A percentile compares a stretch with the other conserved stretches of the same genome.
Evolutionary conservation across 1,140 invertebrate genomes (phyloP).

Genomic region (Papilio polytes): DNA sequence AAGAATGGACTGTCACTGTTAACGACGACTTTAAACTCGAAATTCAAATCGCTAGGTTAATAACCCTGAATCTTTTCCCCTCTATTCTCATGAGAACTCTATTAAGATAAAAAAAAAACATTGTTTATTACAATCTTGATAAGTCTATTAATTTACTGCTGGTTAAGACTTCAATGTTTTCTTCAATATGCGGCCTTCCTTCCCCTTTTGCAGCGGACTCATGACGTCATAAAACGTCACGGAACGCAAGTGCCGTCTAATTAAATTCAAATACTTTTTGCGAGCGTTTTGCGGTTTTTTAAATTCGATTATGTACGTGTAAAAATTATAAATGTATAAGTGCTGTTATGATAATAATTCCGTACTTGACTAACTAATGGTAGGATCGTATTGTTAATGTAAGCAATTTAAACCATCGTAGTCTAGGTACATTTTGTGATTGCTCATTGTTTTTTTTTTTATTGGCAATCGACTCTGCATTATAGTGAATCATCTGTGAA

Average conservation of each 20-base stretch:
- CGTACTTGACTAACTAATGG: neutral
- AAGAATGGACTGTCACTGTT: neutral
- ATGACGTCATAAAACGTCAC: neutral
- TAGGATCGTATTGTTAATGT: neutral
- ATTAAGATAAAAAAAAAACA: no score
- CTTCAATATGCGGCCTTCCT: neutral
- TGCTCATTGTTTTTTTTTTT: slow-evolving; percentile 24
- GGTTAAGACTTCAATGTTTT: neutral
- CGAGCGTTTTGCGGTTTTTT: neutral
- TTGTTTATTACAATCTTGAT: neutral
- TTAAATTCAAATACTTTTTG: neutral
- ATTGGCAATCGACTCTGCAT: neutral
- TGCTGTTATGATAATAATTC: neutral
- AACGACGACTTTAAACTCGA: neutral
- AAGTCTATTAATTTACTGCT: neutral
- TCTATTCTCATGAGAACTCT: no score
- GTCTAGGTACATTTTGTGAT: slow-evolving; percentile 15
- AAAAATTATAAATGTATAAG: neutral
- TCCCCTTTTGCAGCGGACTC: neutral
- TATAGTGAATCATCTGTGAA: slow-evolving; percentile 6
- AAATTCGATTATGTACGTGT: neutral
- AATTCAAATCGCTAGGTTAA: neutral
- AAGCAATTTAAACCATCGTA: neutral
- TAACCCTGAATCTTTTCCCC: no score
- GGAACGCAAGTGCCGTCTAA: neutral